Conservation (phyloP, 2,113 vertebrate species). For the Xiphophorus hellerii region DNA sequence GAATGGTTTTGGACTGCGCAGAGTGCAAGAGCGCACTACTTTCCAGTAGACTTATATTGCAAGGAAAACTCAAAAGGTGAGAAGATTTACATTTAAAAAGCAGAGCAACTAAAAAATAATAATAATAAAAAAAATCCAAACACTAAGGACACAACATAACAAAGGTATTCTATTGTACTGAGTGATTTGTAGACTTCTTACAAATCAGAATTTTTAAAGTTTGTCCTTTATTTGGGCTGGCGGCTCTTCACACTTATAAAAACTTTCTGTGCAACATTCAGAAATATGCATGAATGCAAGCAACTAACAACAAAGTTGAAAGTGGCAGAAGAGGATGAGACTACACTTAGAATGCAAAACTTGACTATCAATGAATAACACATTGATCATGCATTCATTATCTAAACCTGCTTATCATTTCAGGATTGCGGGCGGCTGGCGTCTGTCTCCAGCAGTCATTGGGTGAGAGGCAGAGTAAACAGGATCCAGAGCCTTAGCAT, state of each 20-base stretch:
- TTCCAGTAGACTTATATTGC: conserved; percentile 75
- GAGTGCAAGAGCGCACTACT: conserved; percentile 46
- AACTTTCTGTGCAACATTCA: neutral
- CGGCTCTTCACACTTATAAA: too few relatives aligned
- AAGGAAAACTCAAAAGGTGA: conserved; percentile 62
- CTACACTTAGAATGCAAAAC: neutral
- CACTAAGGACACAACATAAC: conserved; percentile 44
- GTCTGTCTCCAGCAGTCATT: too few relatives aligned
- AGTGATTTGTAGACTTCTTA: conserved; percentile 51
- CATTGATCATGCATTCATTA: too few relatives aligned
- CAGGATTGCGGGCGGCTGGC: too few relatives aligned
- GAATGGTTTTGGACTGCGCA: conserved; percentile 58
- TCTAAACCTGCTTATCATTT: too few relatives aligned
- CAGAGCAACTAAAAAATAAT: conserved; percentile 60
- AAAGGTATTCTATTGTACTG: conserved; percentile 53
- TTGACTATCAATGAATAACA: neutral
- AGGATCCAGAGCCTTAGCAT: too few relatives aligned
- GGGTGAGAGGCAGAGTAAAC: too few relatives aligned
- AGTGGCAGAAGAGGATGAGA: neutral
- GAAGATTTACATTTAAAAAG: conserved; percentile 69
- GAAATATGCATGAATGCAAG: neutral
- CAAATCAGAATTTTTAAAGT: conserved; percentile 23
- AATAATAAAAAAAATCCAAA: conserved; percentile 49
- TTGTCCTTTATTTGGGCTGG: neutral
- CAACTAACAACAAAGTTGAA: neutral